phyloP scores from a whole-genome alignment of 1,140 invertebrate species.

The Choristoneura fumiferana region DNA sequence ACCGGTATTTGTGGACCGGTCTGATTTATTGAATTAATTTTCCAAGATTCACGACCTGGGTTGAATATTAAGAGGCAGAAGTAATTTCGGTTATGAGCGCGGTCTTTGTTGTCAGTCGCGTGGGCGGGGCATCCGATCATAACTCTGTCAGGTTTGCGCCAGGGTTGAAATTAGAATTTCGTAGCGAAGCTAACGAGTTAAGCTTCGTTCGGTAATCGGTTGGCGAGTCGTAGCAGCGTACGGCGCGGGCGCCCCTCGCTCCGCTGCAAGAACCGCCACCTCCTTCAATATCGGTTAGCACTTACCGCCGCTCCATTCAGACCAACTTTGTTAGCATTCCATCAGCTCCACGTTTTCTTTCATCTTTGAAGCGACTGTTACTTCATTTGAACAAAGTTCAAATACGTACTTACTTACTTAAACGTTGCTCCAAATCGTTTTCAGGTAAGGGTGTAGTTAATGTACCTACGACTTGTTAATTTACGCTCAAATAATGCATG shows the following conservation, averaged over 20 bases:
- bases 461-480: too few relatives aligned
- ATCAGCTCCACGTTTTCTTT: not conserved
- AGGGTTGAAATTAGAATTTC: conserved; percentile 45
- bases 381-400: not conserved
- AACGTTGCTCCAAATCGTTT: conserved; percentile 1
- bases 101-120: conserved; percentile 52
- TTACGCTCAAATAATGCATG: too few relatives aligned
- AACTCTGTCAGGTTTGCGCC: conserved; percentile 45
- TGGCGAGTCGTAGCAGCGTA: not conserved
- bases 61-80: conserved; percentile 60
- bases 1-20: conserved; percentile 47
- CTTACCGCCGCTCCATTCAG: not conserved
- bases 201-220: conserved; percentile 30
- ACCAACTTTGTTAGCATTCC: conserved; percentile 1
- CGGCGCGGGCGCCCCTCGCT: not conserved
- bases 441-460: too few relatives aligned
- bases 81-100: conserved; percentile 61
- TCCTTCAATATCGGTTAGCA: not conserved
- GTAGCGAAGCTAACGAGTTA: conserved; percentile 39
- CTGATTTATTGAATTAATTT: conserved; percentile 74
- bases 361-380: not conserved
- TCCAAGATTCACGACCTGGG: conserved; percentile 51
- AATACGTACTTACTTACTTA: not conserved
- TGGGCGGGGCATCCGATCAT: conserved; percentile 38
- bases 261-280: not conserved